These are phyloP conservation scores for Nephrotoma appendiculata DNA, from an alignment of 2,888 invertebrate genomes.

Conservation along the genomic window DNA sequence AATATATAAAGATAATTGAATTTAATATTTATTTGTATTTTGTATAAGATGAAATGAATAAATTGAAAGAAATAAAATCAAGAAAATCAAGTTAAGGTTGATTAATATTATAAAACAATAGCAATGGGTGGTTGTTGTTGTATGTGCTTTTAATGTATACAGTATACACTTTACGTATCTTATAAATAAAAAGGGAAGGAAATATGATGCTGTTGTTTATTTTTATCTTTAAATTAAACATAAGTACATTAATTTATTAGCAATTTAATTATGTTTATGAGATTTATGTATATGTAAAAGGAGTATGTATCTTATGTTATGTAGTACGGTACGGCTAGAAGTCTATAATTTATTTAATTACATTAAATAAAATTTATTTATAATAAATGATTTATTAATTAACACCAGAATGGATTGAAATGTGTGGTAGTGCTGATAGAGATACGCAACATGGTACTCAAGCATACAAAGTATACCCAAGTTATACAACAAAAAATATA, in stretches of 20 bases:
- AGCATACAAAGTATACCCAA: no score
- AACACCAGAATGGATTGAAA: neutral
- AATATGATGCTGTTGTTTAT: neutral
- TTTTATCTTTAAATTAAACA: neutral
- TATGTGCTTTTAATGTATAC: neutral
- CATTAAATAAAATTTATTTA: neutral
- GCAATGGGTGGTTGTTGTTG: neutral
- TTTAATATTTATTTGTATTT: neutral
- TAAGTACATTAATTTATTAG: neutral
- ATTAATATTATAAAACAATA: neutral
- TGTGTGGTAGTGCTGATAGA: neutral
- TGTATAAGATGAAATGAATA: neutral
- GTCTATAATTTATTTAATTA: neutral
- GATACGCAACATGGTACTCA: no score
- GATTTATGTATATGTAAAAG: neutral
- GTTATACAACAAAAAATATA: no score
- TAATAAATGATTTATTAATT: neutral
- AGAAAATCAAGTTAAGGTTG: neutral
- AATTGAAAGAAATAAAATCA: neutral
- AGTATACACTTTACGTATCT: neutral
- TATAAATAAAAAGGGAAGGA: neutral
- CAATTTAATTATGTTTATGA: neutral
- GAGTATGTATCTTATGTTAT: neutral
- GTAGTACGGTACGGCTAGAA: neutral
- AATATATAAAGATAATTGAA: neutral